Evolutionary conservation across 2,888 invertebrate genomes (phyloP).

Genomic region (Mythimna loreyi): DNA sequence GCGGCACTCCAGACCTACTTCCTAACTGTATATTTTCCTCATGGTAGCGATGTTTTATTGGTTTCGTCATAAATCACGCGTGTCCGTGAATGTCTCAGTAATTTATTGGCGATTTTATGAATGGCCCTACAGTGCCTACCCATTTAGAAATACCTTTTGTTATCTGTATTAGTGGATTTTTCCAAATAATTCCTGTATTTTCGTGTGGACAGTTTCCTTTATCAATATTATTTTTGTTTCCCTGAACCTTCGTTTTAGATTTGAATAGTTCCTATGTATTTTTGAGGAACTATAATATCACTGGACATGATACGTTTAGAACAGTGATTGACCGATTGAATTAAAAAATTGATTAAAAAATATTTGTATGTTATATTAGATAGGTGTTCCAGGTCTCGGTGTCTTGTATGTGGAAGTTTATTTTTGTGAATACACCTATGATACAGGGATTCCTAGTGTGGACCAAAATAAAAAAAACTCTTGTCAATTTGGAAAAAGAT

Average conservation of each 20-base stretch:
- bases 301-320: too few relatives aligned
- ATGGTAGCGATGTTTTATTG: conserved; percentile 47
- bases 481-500: not conserved
- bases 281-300: not conserved
- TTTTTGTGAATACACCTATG: too few relatives aligned
- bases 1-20: conserved; percentile 8
- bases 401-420: too few relatives aligned
- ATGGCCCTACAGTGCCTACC: conserved; percentile 25
- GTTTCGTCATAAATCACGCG: conserved; percentile 56
- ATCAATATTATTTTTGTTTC: not conserved
- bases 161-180: conserved; percentile 8
- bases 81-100: conserved; percentile 39
- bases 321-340: too few relatives aligned
- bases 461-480: too few relatives aligned
- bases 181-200: not conserved
- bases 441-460: too few relatives aligned
- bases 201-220: not conserved
- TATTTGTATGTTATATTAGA: too few relatives aligned
- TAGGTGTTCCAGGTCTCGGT: too few relatives aligned
- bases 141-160: conserved; percentile 35
- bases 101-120: conserved; percentile 57
- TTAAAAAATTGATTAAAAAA: too few relatives aligned
- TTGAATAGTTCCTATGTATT: not conserved
- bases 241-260: not conserved
- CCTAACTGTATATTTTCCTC: conserved; percentile 42